Conservation (phyloP, 1,140 invertebrate species). For the Drosophila leontia region DNA sequence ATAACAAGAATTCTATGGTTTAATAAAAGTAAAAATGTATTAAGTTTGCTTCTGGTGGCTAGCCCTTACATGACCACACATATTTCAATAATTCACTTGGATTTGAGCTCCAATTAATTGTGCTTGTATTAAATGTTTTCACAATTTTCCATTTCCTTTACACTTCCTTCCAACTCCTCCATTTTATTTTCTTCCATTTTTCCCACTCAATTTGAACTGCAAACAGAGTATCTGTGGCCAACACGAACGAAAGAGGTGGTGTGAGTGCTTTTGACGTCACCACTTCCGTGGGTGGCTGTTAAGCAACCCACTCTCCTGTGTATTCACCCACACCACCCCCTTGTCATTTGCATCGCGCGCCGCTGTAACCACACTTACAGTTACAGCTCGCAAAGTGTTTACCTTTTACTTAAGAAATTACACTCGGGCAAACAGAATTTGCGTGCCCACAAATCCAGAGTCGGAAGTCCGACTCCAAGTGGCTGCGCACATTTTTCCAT, state of each 20-base stretch:
- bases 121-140: constrained; percentile 43
- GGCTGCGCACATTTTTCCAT: constrained; percentile 69
- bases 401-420: constrained; percentile 85
- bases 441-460: constrained; percentile 50
- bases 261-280: constrained; percentile 43
- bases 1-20: neutral
- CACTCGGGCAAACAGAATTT: constrained; percentile 82
- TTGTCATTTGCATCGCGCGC: constrained; percentile 70
- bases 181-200: neutral
- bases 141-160: constrained; percentile 46
- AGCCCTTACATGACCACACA: neutral
- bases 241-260: neutral
- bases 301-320: neutral
- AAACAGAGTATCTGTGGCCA: constrained; percentile 43
- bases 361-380: constrained; percentile 59
- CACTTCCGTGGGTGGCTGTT: constrained; percentile 13
- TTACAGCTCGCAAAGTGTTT: constrained; percentile 77
- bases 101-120: constrained; percentile 1
- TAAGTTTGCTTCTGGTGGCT: neutral
- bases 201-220: constrained; percentile 62
- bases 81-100: neutral
- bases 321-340: constrained; percentile 9
- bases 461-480: constrained; percentile 71
- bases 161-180: constrained; percentile 2
- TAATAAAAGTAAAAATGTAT: neutral